Conservation (phyloP, 2,888 invertebrate species). For the Pachliopta kotzebuea region DNA sequence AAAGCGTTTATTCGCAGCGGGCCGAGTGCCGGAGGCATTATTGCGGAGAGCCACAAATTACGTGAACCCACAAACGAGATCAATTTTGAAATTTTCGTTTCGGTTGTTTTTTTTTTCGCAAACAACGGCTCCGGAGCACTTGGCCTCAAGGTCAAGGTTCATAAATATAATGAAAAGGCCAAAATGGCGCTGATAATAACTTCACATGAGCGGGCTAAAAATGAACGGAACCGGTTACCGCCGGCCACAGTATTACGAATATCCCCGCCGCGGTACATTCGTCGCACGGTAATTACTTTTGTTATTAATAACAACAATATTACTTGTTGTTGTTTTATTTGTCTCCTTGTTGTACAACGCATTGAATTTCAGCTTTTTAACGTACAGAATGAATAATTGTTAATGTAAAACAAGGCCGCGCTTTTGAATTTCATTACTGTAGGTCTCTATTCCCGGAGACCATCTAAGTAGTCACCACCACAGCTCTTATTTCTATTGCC, state of each 20-base stretch:
- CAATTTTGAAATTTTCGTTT: constrained; percentile 39
- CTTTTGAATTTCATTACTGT: no score
- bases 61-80: constrained; percentile 38
- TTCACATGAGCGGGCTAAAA: constrained; percentile 37
- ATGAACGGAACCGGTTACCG: constrained; percentile 43
- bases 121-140: constrained; percentile 43
- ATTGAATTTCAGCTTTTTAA: not conserved
- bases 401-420: not conserved
- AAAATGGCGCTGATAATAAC: constrained; percentile 47
- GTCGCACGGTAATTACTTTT: not conserved
- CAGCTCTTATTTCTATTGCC: no score
- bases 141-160: constrained; percentile 59
- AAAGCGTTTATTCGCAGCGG: constrained; percentile 33
- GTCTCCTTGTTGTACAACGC: not conserved
- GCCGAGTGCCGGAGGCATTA: constrained; percentile 28
- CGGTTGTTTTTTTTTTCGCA: constrained; percentile 35
- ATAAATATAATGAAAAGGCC: constrained; percentile 44
- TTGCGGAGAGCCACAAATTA: constrained; percentile 50
- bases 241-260: constrained; percentile 48
- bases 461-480: no score
- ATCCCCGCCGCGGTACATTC: constrained; percentile 43
- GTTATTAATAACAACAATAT: not conserved
- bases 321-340: not conserved
- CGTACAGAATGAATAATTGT: not conserved
- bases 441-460: no score